phyloP scores from a whole-genome alignment of 2,888 invertebrate genomes.

The Chloroclysta siterata region DNA sequence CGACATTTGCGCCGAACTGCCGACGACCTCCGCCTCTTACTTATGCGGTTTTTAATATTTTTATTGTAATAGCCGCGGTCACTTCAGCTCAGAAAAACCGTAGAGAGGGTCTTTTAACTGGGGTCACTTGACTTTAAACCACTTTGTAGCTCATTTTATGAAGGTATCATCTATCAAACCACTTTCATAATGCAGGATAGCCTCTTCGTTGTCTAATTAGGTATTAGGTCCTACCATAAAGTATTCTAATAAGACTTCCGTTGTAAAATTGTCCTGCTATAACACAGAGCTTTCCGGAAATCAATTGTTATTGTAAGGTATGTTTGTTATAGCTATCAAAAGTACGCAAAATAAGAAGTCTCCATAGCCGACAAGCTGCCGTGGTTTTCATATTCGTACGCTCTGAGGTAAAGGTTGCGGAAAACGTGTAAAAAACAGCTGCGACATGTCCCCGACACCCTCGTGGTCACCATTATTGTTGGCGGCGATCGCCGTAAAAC shows the following conservation, averaged over 20 bases:
- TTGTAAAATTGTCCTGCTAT: no score
- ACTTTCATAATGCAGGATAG: not conserved
- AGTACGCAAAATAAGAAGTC: not conserved
- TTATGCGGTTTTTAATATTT: constrained; percentile 86
- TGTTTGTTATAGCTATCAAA: not conserved
- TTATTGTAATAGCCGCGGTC: constrained; percentile 86
- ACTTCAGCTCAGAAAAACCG: constrained; percentile 54
- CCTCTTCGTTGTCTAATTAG: not conserved
- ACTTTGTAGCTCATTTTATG: not conserved
- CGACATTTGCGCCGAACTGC: constrained; percentile 85
- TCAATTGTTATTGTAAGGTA: not conserved
- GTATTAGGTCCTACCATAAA: not conserved
- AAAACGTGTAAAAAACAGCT: constrained; percentile 87
- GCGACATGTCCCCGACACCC: constrained; percentile 75
- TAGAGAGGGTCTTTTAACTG: constrained; percentile 45
- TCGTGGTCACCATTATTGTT: constrained; percentile 76
- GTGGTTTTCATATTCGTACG: constrained; percentile 52
- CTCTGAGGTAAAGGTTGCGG: constrained; percentile 68
- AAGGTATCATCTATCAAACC: no score
- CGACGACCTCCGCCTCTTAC: constrained; percentile 83
- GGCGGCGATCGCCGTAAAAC: constrained; percentile 70
- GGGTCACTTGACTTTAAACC: not conserved
- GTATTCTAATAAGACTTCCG: not conserved
- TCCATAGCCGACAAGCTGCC: constrained; percentile 12
- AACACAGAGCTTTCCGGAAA: not conserved